phyloP scores from a whole-genome alignment of 2,888 invertebrate species.

The Troilus luridus region DNA sequence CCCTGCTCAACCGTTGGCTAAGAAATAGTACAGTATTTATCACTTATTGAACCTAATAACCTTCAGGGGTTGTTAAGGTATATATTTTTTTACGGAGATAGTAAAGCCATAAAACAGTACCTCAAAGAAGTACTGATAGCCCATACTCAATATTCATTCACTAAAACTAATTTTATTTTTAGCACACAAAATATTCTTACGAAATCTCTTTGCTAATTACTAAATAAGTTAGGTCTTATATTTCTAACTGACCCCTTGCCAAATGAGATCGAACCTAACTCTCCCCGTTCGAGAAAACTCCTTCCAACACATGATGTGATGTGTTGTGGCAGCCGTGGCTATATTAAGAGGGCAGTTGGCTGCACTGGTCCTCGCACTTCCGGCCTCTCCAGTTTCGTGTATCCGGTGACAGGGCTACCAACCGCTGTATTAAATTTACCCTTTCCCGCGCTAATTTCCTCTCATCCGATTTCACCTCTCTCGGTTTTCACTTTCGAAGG shows the following conservation, averaged over 20 bases:
- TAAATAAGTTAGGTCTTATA: not conserved
- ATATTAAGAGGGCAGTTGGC: slow-evolving; percentile 48
- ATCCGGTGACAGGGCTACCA: slow-evolving; percentile 18
- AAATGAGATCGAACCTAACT: not conserved
- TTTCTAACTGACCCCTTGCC: not conserved
- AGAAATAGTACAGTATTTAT: too few relatives aligned
- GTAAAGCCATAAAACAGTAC: too few relatives aligned
- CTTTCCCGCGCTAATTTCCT: slow-evolving; percentile 32
- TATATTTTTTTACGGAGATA: too few relatives aligned
- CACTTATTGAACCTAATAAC: too few relatives aligned
- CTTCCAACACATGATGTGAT: not conserved
- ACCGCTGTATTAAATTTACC: slow-evolving; percentile 1
- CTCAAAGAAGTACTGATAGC: too few relatives aligned
- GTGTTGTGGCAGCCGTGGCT: not conserved
- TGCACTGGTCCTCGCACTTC: slow-evolving; percentile 20
- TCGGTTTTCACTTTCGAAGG: not conserved
- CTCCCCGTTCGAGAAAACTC: not conserved
- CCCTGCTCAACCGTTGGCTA: too few relatives aligned
- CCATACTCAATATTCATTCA: too few relatives aligned
- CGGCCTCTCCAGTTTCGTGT: slow-evolving; percentile 44
- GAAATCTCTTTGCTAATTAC: too few relatives aligned
- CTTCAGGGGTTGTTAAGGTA: too few relatives aligned
- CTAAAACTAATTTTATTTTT: too few relatives aligned
- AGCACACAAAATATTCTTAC: too few relatives aligned
- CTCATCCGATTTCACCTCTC: slow-evolving; percentile 21